Evolutionary conservation across 1,140 invertebrate genomes (phyloP).

Genomic region (Cyclina sinensis): DNA sequence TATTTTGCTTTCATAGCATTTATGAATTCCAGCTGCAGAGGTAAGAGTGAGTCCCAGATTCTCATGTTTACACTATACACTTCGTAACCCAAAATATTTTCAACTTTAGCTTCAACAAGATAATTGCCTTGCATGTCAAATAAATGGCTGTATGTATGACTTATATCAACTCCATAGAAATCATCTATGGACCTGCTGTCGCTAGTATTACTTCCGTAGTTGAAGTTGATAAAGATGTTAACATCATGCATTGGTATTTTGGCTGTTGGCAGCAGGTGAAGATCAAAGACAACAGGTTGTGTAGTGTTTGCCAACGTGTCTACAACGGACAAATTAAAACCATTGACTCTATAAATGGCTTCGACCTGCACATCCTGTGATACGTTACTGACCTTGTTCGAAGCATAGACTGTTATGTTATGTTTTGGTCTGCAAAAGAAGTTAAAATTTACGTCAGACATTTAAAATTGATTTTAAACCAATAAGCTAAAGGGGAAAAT

Average conservation of each 20-base stretch:
- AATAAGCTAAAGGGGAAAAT: no score
- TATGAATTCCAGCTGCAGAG: background rate
- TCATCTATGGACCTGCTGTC: background rate
- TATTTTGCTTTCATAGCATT: slow-evolving; percentile 52
- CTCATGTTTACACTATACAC: background rate
- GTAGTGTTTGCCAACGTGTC: slow-evolving; percentile 3
- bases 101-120: background rate
- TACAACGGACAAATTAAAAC: slow-evolving; percentile 7
- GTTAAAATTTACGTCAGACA: no score
- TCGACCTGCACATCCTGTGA: background rate
- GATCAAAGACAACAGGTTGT: background rate
- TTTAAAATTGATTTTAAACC: no score
- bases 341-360: slow-evolving; percentile 41
- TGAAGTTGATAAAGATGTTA: slow-evolving; percentile 38
- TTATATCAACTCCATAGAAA: background rate
- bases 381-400: slow-evolving; percentile 30
- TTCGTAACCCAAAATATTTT: slow-evolving; percentile 22
- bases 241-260: slow-evolving; percentile 31
- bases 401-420: slow-evolving; percentile 19
- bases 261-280: background rate
- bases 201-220: background rate
- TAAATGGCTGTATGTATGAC: slow-evolving; percentile 6
- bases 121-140: slow-evolving; percentile 42
- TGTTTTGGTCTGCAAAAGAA: slow-evolving; percentile 32
- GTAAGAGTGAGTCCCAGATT: slow-evolving; percentile 47